Base-by-base conservation (phyloP, 2,113 vertebrate species). In the Holacanthus passer region DNA sequence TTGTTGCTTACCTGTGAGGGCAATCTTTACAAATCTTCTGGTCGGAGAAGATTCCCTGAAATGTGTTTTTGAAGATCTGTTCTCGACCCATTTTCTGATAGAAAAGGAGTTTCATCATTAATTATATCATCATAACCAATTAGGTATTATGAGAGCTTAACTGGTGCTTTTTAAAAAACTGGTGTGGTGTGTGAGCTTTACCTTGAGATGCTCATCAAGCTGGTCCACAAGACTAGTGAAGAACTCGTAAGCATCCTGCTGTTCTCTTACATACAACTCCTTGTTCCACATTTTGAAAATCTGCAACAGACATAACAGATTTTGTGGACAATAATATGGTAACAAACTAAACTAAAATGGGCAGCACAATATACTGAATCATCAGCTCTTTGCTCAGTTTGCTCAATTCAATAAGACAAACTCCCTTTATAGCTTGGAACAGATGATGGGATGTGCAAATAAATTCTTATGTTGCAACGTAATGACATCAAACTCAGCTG, bases 231-330 rank as follows among this genome's bases (percentile, higher is more conserved):
- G 96, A 84, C 98, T 99, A 58, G 98, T 99, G 91, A 99, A 99
- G 94, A 99, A 99, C 90, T 99, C 98, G 27, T 99, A 99, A 1
- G 98, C 98, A 83, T 99, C 98, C 84, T 99, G 98, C 76, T 99
- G 98, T 65, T 99, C 98, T 84, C 98, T 94, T 12, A 99, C 98
- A 39, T 98, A 99, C 32, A 99, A 93, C 85, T 99, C 98, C 77
- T 97, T 99, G 93, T 99, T 99, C 98, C 98, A 99, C 97, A 99
- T 99, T 94, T 98, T 99, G 94, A 99, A 99, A 89, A 99, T 99
- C 98, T 99, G 77, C 17, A 85, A 59, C 60, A 77, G 35, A 66
- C n/a, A 65, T 2, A 16, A 77, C 5, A 53, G 4, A 56, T 48
- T 31, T 32, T 5, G 2, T 45, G 16, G 20, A 39, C 4, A 22